Conservation (phyloP, 2,888 invertebrate species). For the Drosophila sordidula region DNA sequence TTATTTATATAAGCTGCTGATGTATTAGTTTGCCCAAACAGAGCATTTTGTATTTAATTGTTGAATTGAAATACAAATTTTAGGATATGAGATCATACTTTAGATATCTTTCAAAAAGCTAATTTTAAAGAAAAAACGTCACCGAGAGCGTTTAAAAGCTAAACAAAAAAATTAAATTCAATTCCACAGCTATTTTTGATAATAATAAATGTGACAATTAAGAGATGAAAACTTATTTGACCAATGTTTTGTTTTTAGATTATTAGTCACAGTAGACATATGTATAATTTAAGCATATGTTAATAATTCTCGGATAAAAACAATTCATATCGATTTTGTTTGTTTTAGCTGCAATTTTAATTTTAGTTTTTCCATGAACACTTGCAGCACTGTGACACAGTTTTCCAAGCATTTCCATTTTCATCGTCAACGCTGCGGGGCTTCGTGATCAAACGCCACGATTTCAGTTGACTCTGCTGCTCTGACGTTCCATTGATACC, state of each 20-base stretch:
- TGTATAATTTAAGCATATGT: background rate
- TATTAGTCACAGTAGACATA: background rate
- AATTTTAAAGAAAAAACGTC: no score
- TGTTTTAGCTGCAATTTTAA: background rate
- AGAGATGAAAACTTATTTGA: background rate
- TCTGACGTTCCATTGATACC: slow-evolving; percentile 52
- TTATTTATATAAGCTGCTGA: no score
- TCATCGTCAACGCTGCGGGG: slow-evolving; percentile 57
- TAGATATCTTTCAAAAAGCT: no score
- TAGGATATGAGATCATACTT: background rate
- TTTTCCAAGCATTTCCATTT: slow-evolving; percentile 64
- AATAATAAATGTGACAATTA: background rate
- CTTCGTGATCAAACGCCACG: slow-evolving; percentile 72
- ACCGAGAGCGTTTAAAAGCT: no score
- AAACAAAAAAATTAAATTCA: no score
- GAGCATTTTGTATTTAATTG: background rate
- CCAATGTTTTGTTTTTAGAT: no score
- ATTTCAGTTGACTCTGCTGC: slow-evolving; percentile 55
- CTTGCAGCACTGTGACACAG: slow-evolving; percentile 52
- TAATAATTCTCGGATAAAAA: no score
- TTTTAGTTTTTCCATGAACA: slow-evolving; percentile 16
- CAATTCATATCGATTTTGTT: background rate
- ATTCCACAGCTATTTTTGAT: background rate
- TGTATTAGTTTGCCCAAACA: no score
- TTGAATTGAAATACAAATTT: background rate